Evolutionary conservation across 2,888 invertebrate species (phyloP).

Genomic region (Saturnia japonica): DNA sequence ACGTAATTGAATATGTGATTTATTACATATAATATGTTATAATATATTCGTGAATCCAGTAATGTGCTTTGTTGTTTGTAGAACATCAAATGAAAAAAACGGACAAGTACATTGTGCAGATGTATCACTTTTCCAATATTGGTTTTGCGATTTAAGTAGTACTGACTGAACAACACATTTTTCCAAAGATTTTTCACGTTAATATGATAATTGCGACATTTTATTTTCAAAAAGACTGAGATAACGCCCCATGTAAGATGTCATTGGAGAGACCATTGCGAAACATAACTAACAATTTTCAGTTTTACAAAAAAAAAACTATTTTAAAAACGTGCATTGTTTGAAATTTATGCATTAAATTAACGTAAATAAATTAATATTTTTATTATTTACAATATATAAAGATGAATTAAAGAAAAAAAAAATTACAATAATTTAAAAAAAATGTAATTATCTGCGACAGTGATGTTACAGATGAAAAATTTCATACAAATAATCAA

Average conservation of each 20-base stretch:
- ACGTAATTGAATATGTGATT: slow-evolving; percentile 31
- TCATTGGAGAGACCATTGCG: neutral
- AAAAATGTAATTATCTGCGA: too few species aligned
- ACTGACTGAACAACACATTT: neutral
- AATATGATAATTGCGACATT: neutral
- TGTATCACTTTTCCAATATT: neutral
- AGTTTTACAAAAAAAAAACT: neutral
- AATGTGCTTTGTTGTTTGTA: slow-evolving; percentile 17
- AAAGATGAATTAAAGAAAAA: too few species aligned
- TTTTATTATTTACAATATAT: neutral
- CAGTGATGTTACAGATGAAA: too few species aligned
- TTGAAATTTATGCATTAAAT: too few species aligned
- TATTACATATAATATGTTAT: slow-evolving; percentile 19
- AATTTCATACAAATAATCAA: neutral
- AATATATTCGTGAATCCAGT: slow-evolving; percentile 17
- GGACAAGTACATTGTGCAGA: neutral
- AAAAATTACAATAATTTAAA: too few species aligned
- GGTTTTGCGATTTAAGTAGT: neutral
- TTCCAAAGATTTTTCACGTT: neutral
- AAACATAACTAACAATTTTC: neutral
- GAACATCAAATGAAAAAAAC: slow-evolving; percentile 3
- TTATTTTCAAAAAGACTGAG: slow-evolving; percentile 1
- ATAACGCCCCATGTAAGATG: neutral
- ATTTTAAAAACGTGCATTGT: neutral
- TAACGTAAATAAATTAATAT: neutral